Conservation (phyloP, 2,888 invertebrate species). For the Ecliptopera silaceata region DNA sequence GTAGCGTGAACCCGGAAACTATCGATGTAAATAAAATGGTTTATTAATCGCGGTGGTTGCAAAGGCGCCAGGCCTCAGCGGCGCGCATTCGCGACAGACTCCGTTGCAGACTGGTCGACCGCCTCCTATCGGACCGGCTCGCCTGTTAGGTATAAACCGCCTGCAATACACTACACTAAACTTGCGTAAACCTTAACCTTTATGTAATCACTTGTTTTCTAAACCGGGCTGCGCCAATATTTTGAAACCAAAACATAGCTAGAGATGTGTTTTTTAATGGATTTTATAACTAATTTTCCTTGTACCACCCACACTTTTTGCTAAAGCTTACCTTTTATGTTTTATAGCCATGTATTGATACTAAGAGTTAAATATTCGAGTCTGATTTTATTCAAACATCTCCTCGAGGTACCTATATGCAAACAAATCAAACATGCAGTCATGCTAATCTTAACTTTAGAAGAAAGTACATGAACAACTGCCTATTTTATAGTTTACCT, state of each 20-base stretch:
- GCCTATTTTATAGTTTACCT: too few species aligned
- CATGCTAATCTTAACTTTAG: neutral
- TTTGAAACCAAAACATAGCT: conserved; percentile 32
- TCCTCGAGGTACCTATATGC: neutral
- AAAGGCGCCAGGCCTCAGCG: conserved; percentile 27
- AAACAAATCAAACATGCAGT: neutral
- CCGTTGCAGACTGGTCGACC: conserved; percentile 37
- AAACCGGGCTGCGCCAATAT: conserved; percentile 51
- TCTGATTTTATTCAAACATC: too few species aligned
- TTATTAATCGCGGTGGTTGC: neutral
- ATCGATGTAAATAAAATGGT: conserved; percentile 1
- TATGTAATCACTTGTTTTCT: conserved; percentile 66
- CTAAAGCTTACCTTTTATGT: neutral
- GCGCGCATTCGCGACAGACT: conserved; percentile 34
- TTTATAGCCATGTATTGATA: too few species aligned
- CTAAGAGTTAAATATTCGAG: too few species aligned
- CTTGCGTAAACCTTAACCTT: conserved; percentile 70
- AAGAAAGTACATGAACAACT: too few species aligned
- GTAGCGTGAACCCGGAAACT: conserved; percentile 1
- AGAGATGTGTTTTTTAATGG: neutral
- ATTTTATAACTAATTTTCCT: neutral
- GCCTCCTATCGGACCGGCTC: neutral
- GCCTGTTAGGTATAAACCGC: conserved; percentile 11
- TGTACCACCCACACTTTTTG: neutral
- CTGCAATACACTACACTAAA: conserved; percentile 38